Conservation (phyloP, 2,888 invertebrate species). For the Lottia scabra region DNA sequence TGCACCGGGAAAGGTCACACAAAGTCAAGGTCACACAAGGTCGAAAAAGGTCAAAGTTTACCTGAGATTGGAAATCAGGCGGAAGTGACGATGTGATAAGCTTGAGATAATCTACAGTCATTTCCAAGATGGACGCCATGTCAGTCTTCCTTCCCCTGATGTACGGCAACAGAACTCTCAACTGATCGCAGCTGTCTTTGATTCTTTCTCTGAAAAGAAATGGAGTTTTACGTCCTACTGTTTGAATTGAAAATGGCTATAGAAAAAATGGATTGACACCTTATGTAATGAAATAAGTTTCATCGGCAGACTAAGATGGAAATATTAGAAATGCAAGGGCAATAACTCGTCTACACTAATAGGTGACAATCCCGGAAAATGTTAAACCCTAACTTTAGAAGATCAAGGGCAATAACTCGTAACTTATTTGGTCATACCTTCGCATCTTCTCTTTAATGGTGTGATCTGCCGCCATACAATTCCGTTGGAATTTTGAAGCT, state of each 20-base stretch:
- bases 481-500: not conserved
- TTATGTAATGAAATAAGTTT: too few species aligned
- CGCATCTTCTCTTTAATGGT: constrained; percentile 58
- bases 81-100: constrained; percentile 57
- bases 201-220: constrained; percentile 51
- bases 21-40: too few species aligned
- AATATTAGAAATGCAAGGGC: too few species aligned
- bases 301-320: too few species aligned
- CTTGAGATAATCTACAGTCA: constrained; percentile 59
- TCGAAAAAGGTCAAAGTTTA: constrained; percentile 13
- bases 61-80: constrained; percentile 52
- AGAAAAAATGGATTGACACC: too few species aligned
- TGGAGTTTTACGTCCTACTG: too few species aligned
- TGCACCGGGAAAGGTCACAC: too few species aligned
- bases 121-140: constrained; percentile 61
- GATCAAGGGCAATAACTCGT: not conserved
- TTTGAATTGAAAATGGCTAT: too few species aligned
- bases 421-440: constrained; percentile 33
- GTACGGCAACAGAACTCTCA: constrained; percentile 57
- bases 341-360: too few species aligned
- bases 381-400: too few species aligned
- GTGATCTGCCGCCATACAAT: constrained; percentile 40
- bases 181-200: constrained; percentile 62
- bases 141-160: constrained; percentile 59
- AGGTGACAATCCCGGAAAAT: too few species aligned